Percentiles rank a stretch among this genome's conserved stretches.
Evolutionary conservation across 2,113 vertebrate species (phyloP).

Genomic region (Vicugna pacos): DNA sequence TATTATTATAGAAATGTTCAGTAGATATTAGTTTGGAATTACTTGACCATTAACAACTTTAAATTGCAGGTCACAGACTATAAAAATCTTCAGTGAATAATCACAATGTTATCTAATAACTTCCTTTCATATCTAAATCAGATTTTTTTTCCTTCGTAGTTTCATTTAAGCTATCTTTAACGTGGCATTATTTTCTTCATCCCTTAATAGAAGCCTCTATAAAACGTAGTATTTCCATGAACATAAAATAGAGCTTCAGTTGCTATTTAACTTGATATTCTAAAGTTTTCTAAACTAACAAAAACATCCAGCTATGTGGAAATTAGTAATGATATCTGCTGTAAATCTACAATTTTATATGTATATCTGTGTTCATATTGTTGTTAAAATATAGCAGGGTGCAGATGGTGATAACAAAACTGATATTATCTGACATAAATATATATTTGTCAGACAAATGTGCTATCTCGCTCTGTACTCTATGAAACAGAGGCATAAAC

Average conservation of each 20-base stretch:
- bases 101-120: not conserved
- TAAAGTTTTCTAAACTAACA: conserved; percentile 81
- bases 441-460: conserved; percentile 80
- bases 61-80: not conserved
- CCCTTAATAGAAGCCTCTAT: conserved; percentile 61
- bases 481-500: conserved; percentile 77
- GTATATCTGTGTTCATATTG: conserved; percentile 80
- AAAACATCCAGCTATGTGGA: conserved; percentile 81
- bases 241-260: conserved; percentile 69
- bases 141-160: not conserved
- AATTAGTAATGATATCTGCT: conserved; percentile 86
- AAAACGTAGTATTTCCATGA: conserved; percentile 62
- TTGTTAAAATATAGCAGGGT: conserved; percentile 85
- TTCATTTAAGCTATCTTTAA: conserved; percentile 53
- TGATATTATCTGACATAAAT: conserved; percentile 84
- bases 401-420: conserved; percentile 83
- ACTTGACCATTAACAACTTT: conserved; percentile 12
- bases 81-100: conserved; percentile 45
- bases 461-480: conserved; percentile 68
- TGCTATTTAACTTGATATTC: conserved; percentile 83
- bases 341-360: conserved; percentile 76
- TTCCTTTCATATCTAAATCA: not conserved
- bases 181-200: conserved; percentile 56
- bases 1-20: not conserved
- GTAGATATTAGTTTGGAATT: not conserved